These are phyloP conservation scores for Grapholita molesta DNA, from an alignment of 1,140 invertebrate genomes.

Conservation along the genomic window DNA sequence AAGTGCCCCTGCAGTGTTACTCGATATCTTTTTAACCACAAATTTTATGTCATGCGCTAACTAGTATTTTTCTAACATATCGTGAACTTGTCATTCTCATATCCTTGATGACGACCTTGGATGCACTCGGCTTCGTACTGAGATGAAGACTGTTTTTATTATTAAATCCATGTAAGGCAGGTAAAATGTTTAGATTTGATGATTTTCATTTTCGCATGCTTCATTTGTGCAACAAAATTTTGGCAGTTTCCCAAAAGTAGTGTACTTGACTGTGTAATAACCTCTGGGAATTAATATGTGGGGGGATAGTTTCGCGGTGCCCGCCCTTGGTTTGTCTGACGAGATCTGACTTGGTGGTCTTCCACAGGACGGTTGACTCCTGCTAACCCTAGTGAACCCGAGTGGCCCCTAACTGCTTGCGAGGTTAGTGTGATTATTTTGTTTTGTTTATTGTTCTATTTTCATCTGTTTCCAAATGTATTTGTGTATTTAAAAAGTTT, in stretches of 20 bases:
- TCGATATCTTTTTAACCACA: slow-evolving; percentile 34
- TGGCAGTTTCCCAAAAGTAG: slow-evolving; percentile 63
- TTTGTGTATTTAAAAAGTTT: not conserved
- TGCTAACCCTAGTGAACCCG: slow-evolving; percentile 69
- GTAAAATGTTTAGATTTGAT: slow-evolving; percentile 39
- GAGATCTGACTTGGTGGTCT: slow-evolving; percentile 56
- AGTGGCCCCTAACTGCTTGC: slow-evolving; percentile 73
- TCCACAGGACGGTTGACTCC: slow-evolving; percentile 70
- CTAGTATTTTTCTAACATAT: slow-evolving; percentile 30
- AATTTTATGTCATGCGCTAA: slow-evolving; percentile 32
- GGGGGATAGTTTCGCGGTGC: slow-evolving; percentile 42
- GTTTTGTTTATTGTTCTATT: slow-evolving; percentile 35
- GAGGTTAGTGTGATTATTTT: slow-evolving; percentile 59
- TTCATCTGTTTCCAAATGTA: not conserved
- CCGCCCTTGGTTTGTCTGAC: slow-evolving; percentile 27
- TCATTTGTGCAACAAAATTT: slow-evolving; percentile 53
- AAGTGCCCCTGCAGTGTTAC: slow-evolving; percentile 45
- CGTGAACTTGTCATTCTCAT: slow-evolving; percentile 1
- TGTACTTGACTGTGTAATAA: slow-evolving; percentile 69
- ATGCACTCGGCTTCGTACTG: not conserved
- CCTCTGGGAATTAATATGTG: slow-evolving; percentile 49
- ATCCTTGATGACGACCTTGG: slow-evolving; percentile 17
- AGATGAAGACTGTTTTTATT: not conserved
- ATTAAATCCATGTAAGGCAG: not conserved
- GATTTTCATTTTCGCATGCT: slow-evolving; percentile 65